Conservation (phyloP, 2,888 invertebrate species). For the Megastigmus dorsalis region DNA sequence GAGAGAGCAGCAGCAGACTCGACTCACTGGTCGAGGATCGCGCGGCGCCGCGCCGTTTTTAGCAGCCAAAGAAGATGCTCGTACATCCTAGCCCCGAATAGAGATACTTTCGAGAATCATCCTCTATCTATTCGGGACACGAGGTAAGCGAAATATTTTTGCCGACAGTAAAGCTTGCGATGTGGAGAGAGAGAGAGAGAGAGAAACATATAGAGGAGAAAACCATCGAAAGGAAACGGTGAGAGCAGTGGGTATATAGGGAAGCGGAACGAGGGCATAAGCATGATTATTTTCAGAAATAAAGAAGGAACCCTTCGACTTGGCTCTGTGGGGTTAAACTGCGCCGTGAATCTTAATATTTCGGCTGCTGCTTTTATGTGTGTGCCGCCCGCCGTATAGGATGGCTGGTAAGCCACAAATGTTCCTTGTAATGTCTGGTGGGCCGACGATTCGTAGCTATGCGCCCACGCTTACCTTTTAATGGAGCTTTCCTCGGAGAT, state of each 20-base stretch:
- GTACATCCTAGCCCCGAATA: constrained; percentile 20
- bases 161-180: constrained; percentile 19
- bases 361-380: too few species aligned
- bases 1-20: too few species aligned
- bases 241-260: too few species aligned
- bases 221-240: not conserved
- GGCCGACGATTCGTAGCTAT: too few species aligned
- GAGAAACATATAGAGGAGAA: not conserved
- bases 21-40: too few species aligned
- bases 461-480: too few species aligned
- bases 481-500: too few species aligned
- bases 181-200: not conserved
- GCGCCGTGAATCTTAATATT: not conserved
- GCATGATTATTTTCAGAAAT: constrained; percentile 14
- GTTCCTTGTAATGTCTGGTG: too few species aligned
- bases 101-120: constrained; percentile 48
- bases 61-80: constrained; percentile 42
- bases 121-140: constrained; percentile 60
- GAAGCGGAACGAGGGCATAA: not conserved
- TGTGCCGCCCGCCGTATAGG: too few species aligned
- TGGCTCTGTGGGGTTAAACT: not conserved
- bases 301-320: not conserved
- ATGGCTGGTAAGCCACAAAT: too few species aligned
- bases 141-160: constrained; percentile 62
- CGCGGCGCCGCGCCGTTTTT: constrained; percentile 1